Percentiles rank a stretch among this genome's conserved stretches.
Evolutionary conservation across 2,113 vertebrate species (phyloP).

Genomic region (Petaurus breviceps): DNA sequence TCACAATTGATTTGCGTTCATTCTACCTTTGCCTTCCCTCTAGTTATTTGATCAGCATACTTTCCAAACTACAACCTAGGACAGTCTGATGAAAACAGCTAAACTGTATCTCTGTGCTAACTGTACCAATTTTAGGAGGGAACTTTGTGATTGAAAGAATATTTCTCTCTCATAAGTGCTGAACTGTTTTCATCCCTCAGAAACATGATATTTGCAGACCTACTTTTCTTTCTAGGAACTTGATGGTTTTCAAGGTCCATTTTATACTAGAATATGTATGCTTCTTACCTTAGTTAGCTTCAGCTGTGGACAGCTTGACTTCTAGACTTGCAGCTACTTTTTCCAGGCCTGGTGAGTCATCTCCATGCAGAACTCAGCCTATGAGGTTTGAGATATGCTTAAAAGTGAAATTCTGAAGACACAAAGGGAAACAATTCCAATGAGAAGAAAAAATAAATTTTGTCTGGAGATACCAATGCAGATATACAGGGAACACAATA

Average conservation of each 20-base stretch:
- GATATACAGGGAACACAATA: neutral
- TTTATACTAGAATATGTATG: neutral
- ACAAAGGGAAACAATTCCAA: neutral
- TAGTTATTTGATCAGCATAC: neutral
- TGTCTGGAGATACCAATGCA: neutral
- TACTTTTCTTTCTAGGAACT: neutral
- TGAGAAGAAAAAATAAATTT: neutral
- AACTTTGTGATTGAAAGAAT: neutral
- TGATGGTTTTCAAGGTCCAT: neutral
- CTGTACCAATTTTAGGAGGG: neutral
- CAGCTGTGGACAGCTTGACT: neutral
- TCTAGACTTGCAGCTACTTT: neutral
- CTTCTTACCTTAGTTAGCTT: neutral
- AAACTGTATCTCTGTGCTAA: neutral
- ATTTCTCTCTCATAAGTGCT: neutral
- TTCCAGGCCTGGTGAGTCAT: neutral
- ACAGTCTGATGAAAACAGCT: neutral
- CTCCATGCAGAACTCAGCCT: neutral
- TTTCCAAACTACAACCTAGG: neutral
- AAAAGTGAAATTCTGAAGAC: neutral
- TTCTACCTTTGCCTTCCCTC: neutral
- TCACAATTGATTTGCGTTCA: neutral
- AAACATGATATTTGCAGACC: neutral
- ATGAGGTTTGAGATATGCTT: neutral
- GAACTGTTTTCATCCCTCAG: neutral